Evolutionary conservation across 2,888 invertebrate species (phyloP), one percentile per base, ranked within the genome.

Genomic region (Lithophane ornitopus): DNA sequence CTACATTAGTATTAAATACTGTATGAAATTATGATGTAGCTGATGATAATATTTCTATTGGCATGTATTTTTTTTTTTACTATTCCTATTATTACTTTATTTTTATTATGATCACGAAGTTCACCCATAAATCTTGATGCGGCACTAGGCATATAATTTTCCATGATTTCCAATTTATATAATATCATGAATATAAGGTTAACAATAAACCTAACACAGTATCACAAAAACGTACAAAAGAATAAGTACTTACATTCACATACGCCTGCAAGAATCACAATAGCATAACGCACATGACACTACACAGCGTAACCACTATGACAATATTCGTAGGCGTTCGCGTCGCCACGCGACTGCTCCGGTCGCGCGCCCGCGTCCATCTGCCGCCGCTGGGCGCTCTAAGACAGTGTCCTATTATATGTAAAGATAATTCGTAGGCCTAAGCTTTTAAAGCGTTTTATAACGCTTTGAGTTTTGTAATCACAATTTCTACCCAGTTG

Each of bases 251-350:
- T 70, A 87, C 87, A 76, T 74, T 78, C 52, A 82, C 39, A 79
- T 67, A 76, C 72, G 74, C 85, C 84, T 84, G 76, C 58, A 76
- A 80, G 74, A 85, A 87, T 79, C 87, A 87, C 89, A 85, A 84
- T 74, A 87, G 89, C 78, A 82, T 81, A 82, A 71, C 72, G 79
- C 87, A 87, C 87, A 88, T 88, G 81, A 81, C 87, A 88, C 87
- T 67, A 79, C 87, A 88, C 89, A 80, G 78, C 86, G 89, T 87
- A 85, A 81, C 73, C 88, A 88, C 88, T 80, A 77, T 78, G 76
- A 71, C 54, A 86, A 70, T 76, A 44, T 61, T 73, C 54, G 75
- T 74, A 83, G 87, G 88, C 87, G 76, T 80, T 80, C 59, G 73
- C 80, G 78, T 84, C 81, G 81, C 82, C 81, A 88, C 80, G 84